phyloP scores from a whole-genome alignment of 2,797 vertebrate species.

The Eulemur coronatus region DNA sequence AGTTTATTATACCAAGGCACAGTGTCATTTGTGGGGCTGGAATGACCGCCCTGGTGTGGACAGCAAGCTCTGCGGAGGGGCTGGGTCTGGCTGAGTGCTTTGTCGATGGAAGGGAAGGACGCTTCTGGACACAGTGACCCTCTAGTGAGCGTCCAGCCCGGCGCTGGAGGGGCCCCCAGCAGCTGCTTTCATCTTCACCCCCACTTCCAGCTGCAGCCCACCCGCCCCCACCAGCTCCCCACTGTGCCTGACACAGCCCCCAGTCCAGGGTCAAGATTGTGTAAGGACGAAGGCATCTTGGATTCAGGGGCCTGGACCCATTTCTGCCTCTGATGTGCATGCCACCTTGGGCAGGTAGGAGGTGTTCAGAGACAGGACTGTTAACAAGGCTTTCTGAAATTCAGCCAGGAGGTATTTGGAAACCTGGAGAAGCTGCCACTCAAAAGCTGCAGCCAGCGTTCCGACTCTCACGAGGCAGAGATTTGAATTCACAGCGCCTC shows the following conservation, averaged over 20 bases:
- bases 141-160: not conserved
- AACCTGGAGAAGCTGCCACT: constrained; percentile 14
- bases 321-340: not conserved
- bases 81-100: not conserved
- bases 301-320: not conserved
- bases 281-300: not conserved
- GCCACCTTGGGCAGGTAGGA: not conserved
- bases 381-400: not conserved
- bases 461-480: not conserved
- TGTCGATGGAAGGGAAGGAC: too few relatives aligned
- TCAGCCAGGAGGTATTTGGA: not conserved
- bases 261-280: not conserved
- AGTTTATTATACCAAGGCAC: constrained; percentile 44
- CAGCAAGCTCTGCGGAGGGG: not conserved
- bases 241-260: not conserved
- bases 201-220: not conserved
- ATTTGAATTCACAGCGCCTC: constrained; percentile 9
- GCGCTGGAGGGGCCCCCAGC: fast-evolving
- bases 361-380: not conserved
- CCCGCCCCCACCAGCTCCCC: too few relatives aligned
- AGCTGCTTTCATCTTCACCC: not conserved
- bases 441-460: not conserved
- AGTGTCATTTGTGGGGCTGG: not conserved
- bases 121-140: not conserved
- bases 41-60: constrained; percentile 9